These are phyloP conservation scores for Adela reaumurella DNA, from an alignment of 2,888 invertebrate genomes.

Conservation along the genomic window DNA sequence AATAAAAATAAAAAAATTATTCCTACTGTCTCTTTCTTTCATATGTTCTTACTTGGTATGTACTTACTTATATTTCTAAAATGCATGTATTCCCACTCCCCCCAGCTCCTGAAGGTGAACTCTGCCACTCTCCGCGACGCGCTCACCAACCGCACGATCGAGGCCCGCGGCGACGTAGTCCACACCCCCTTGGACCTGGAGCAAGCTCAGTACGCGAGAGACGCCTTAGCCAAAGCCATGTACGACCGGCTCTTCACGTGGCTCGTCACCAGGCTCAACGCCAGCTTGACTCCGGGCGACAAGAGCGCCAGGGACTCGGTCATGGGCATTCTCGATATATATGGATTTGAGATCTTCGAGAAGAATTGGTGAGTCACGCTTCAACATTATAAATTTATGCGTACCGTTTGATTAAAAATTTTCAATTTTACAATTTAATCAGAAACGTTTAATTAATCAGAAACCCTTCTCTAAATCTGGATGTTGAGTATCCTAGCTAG, in stretches of 20 bases:
- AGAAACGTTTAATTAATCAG: too few relatives aligned
- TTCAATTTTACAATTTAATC: too few relatives aligned
- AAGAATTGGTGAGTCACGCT: conserved; percentile 67
- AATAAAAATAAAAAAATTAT: too few relatives aligned
- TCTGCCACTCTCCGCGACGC: conserved; percentile 63
- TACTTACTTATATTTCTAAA: too few relatives aligned
- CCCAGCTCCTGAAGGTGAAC: conserved; percentile 75
- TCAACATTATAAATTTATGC: background rate
- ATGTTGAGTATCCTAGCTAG: too few relatives aligned
- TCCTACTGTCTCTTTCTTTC: too few relatives aligned
- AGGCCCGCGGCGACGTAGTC: conserved; percentile 80
- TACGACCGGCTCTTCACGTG: conserved; percentile 90
- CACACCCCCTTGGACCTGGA: conserved; percentile 76
- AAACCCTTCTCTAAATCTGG: too few relatives aligned
- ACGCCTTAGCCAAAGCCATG: conserved; percentile 87
- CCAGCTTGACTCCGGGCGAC: conserved; percentile 61
- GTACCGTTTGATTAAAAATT: background rate
- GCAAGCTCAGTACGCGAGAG: conserved; percentile 80
- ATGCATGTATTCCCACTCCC: too few relatives aligned
- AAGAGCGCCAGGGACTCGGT: conserved; percentile 60
- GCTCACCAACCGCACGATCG: conserved; percentile 81
- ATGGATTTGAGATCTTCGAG: conserved; percentile 91
- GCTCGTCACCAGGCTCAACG: conserved; percentile 79
- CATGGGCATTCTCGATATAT: conserved; percentile 90
- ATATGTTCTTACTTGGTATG: too few relatives aligned